Evolutionary conservation across 2,113 vertebrate genomes (phyloP), one percentile per base, ranked within the genome.

Genomic region (Onychostruthus taczanowskii): DNA sequence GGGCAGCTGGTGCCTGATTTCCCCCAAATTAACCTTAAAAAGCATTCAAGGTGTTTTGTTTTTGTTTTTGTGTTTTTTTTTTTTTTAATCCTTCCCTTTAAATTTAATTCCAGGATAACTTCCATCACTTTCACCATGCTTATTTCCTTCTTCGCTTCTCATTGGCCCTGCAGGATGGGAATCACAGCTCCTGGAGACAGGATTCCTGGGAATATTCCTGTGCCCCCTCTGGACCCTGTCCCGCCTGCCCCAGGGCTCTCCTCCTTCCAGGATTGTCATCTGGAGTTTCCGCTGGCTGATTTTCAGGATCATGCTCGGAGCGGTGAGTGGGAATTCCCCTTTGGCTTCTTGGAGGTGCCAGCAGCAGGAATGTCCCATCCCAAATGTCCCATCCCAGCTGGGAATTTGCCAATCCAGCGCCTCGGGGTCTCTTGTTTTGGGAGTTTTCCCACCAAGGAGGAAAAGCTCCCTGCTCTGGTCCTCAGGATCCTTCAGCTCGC

Each of bases 241-340:
- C 43, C 97, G 69, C 31, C 90, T 99, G 67, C 98, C 99, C 43
- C 94, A 7, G 9, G 59, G 52, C 63, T 98, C 98, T 4, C 99
- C 99, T 15, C 98, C 99, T 0, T 99, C 99, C 72, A 63, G 43
- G 19, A 93, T 99, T 26, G 97, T 98, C 94, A 97, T 99, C 92
- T 99, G 99, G 99, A 98, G 96, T n/a, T 99, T 99, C 93, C 98
- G 99, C 8, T 99, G 99, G 99, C 99, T 99, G n/a, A 99, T 99
- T 15, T 99, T 99, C 94, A 98, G 99, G 94, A 99, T 99, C 98
- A 99, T 99, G 99, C 98, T 99, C 0, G 99, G 99, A 89, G 99
- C 99, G 31, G 99, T 99, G 95, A 98, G 99, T 98, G 56, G 13
- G 6, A 26, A n/a, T 44, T 24, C 9, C 0, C 0, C 0, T 9